Evolutionary conservation across 2,888 invertebrate species (phyloP), one percentile per base, ranked within the genome.

Genomic region (Eupithecia centaureata): DNA sequence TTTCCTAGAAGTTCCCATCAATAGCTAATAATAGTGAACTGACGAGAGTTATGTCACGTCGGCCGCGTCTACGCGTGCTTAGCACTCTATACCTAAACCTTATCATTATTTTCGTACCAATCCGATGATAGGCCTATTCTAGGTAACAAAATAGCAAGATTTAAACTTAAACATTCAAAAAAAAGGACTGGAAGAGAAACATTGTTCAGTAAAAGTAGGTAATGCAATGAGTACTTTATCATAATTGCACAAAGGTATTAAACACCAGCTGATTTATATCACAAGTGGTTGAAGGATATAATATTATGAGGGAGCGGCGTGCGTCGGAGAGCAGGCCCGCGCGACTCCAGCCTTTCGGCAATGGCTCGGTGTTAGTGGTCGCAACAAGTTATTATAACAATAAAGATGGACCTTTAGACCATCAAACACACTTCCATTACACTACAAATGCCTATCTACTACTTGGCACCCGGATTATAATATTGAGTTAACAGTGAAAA

Each of bases 401-500:
- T 22, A 22, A 13, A 10, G 51, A 5, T 12, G 25, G 51, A 18
- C 51, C 25, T 51, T 51, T 18, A 51, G 5, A 25, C 13, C 13
- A 10, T 47, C 52, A n/a, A n/a, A n/a, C n/a, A n/a, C n/a, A n/a
- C n/a, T n/a, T n/a, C n/a, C n/a, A n/a, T n/a, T 68, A 68, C 5
- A 38, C 70, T 73, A 71, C 47, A 51, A 42, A 42, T 38, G 32
- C 13, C 18, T 51, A 56, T 18, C 30, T 65, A 68, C 61, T 65
- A 70, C 61, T 72, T 74, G 69, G 69, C 69, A 69, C 69, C 68
- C 62, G 65, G 60, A 65, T 65, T 62, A 35, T 60, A 69, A 35
- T 59, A 52, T 60, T 60, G 62, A 33, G 42, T 28, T 54, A 56
- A 42, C 22, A 32, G 62, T 63, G 56, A 28, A 35, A 65, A 22